Evolutionary conservation across 2,888 invertebrate genomes (phyloP), one percentile per base, ranked within the genome.

Genomic region (Podabrus alpinus): DNA sequence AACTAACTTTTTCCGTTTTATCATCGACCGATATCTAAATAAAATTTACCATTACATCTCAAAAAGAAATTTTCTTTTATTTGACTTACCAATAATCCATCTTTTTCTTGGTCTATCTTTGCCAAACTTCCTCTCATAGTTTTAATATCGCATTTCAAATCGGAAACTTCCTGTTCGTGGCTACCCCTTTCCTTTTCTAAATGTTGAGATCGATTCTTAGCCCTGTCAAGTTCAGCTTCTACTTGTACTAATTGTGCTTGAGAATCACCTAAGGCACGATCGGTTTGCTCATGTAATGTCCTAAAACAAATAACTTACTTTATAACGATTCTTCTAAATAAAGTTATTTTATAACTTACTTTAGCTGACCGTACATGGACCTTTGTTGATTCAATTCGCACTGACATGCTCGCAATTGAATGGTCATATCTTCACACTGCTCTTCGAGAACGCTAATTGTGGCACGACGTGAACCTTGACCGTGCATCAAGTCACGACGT

Each of bases 241-340:
- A 90, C 86, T 78, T 90, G 89, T 60, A 90, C 83, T 59, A 94
- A 85, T 85, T 94, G 92, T 84, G 89, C 90, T 85, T 94, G 94
- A 72, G 92, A 89, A 79, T 94, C 93, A 71, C 89, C 89, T 75
- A 93, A 88, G 64, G 93, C 91, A 82, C 92, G 91, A 86, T 95
- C 94, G 4, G 94, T 93, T 88, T 95, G 94, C 81, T 94, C 90
- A 82, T 95, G 94, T 68, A 94, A 88, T 79, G 92, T 90, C 86
- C 94, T 95, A 72, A 87, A 75, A 62, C 69, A 29, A 29, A 59
- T 24, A 71, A 25, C 16, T 9, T n/a, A 66, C 19, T 1, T n/a
- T 59, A 25, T 19, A 9, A 19, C n/a, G 15, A 64, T 15, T 21
- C 13, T 15, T 25, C 19, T 59, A 9, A 66, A 61, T 9, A 13